These are phyloP conservation scores for Wiebesia pumilae DNA, from an alignment of 1,140 invertebrate species.

Conservation along the genomic window DNA sequence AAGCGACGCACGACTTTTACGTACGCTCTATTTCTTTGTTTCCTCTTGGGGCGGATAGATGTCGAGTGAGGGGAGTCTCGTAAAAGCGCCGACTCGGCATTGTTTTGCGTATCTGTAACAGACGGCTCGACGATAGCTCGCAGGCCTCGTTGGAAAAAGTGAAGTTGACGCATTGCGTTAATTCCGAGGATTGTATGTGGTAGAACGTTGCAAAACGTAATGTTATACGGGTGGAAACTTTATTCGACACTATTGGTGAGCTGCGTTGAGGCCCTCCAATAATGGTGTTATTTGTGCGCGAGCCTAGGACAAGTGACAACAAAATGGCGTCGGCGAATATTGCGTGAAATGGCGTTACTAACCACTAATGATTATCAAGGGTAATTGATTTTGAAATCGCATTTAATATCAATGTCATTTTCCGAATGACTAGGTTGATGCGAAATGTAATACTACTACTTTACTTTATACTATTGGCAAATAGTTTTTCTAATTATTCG, in stretches of 20 bases:
- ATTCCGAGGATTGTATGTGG: neutral
- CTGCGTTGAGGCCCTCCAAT: neutral
- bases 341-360: slow-evolving; percentile 6
- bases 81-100: neutral
- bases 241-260: neutral
- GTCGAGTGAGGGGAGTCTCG: no score
- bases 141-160: neutral
- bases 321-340: neutral
- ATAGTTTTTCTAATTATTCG: no score
- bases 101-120: neutral
- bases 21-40: no score
- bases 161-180: neutral
- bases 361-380: neutral
- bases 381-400: no score
- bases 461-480: no score
- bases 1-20: neutral
- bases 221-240: neutral
- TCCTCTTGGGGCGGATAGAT: neutral
- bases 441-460: no score
- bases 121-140: neutral
- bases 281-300: neutral
- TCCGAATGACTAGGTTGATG: no score
- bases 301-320: neutral
- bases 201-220: neutral
- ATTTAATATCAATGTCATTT: no score